Conservation (phyloP, 2,113 vertebrate species). For the Leucosticte australis region DNA sequence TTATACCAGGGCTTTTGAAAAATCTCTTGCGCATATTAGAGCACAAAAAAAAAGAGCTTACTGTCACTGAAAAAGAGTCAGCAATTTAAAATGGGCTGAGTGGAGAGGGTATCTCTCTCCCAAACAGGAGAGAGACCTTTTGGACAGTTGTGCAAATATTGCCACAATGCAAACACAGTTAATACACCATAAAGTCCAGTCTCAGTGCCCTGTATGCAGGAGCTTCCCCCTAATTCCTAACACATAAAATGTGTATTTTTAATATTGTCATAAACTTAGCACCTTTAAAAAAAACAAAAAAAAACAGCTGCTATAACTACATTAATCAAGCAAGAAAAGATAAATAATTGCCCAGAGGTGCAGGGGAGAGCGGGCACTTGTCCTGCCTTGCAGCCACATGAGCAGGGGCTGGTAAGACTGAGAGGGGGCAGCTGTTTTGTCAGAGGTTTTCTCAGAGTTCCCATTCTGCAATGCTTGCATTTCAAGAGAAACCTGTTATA, state of each 20-base stretch:
- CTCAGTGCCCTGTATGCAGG: neutral
- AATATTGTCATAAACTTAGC: neutral
- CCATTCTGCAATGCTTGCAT: neutral
- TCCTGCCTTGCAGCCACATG: neutral
- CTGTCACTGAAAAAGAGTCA: neutral
- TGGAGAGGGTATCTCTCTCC: too few relatives aligned
- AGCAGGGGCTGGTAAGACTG: neutral
- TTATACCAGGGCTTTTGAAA: neutral
- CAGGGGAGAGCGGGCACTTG: neutral
- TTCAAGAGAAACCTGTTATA: slow-evolving; percentile 41
- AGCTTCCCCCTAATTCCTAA: neutral
- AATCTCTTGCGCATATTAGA: neutral
- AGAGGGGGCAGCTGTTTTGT: neutral
- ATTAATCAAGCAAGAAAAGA: neutral
- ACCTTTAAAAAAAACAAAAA: neutral
- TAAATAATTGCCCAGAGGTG: neutral
- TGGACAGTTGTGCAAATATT: neutral
- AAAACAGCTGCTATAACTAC: neutral
- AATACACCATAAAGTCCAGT: neutral
- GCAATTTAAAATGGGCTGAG: neutral
- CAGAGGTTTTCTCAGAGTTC: neutral
- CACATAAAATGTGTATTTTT: neutral
- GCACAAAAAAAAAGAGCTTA: neutral
- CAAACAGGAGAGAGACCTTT: neutral
- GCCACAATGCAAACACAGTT: neutral